Evolutionary conservation across 2,113 vertebrate species (phyloP).

Genomic region (Neodon shergylaensis): DNA sequence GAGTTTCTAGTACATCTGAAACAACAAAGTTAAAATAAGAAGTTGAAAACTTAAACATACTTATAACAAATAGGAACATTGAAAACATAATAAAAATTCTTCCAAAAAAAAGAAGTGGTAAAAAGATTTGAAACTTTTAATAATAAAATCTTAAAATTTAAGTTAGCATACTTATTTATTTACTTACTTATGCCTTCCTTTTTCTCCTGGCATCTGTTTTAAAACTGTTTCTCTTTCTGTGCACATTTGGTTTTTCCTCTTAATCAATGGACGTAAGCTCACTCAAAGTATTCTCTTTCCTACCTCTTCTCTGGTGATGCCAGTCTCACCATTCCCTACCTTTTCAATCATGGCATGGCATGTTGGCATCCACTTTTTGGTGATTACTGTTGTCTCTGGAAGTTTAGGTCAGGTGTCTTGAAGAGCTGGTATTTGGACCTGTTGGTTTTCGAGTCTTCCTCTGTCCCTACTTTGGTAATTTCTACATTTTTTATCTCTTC

Average conservation of each 20-base stretch:
- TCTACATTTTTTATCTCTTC: neutral
- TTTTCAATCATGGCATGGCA: neutral
- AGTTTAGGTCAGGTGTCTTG: neutral
- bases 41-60: neutral
- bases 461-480: constrained; percentile 2
- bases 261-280: neutral
- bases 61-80: neutral
- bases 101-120: neutral
- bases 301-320: accelerated
- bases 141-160: neutral
- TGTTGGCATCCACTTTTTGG: neutral
- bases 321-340: accelerated
- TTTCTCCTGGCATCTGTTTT: constrained; percentile 23
- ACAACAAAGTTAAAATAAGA: neutral
- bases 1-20: neutral
- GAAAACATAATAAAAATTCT: neutral
- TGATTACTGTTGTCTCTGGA: neutral
- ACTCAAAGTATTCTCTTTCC: neutral
- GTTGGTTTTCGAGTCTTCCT: neutral
- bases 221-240: constrained; percentile 4
- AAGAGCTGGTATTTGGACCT: neutral
- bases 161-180: neutral
- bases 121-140: constrained; percentile 39
- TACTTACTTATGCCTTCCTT: neutral
- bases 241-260: neutral